Conservation (phyloP, 2,797 vertebrate genomes). For the Margarornis squamiger region DNA sequence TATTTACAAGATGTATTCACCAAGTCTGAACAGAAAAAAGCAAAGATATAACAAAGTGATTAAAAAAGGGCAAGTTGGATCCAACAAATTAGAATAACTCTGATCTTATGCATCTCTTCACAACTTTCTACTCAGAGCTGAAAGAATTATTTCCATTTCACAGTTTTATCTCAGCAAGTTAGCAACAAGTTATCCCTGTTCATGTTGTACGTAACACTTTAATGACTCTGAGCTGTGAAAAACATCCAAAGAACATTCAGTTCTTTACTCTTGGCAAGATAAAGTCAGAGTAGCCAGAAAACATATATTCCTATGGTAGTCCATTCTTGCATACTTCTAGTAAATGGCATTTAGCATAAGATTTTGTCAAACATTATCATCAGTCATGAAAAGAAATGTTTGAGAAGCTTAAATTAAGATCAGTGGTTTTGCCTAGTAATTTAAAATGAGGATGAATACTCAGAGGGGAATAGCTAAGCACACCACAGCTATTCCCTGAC, state of each 20-base stretch:
- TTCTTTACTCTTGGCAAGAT: neutral
- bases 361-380: neutral
- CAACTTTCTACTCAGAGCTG: neutral
- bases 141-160: neutral
- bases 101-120: rapidly evolving
- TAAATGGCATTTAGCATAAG: neutral
- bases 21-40: neutral
- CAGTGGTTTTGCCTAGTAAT: neutral
- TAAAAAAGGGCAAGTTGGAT: neutral
- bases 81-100: neutral
- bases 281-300: neutral
- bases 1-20: neutral
- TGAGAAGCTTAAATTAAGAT: neutral
- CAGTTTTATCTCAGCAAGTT: neutral
- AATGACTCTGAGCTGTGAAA: neutral
- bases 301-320: neutral
- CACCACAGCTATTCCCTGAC: neutral
- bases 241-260: neutral
- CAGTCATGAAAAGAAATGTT: neutral
- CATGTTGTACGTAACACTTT: neutral
- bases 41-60: neutral
- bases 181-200: neutral
- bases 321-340: neutral
- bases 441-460: neutral
- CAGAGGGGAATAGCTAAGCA: neutral